phyloP scores from a whole-genome alignment of 2,797 vertebrate genomes.

The Clarias platycephalus region DNA sequence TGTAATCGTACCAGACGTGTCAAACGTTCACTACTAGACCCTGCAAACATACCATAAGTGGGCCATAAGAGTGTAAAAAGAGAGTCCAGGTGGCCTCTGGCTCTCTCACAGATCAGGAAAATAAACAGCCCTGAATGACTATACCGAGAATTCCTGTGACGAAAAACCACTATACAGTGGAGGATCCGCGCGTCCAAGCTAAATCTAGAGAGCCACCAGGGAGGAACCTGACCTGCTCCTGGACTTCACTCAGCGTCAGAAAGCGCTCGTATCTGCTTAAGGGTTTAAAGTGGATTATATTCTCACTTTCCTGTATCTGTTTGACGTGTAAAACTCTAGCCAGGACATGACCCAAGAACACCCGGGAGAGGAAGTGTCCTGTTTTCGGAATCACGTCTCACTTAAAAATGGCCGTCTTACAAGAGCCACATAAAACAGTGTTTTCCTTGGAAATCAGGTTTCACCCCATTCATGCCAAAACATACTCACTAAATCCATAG shows the following conservation, averaged over 20 bases:
- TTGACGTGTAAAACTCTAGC: conserved; percentile 12
- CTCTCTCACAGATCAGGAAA: conserved; percentile 49
- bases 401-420: conserved; percentile 45
- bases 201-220: conserved; percentile 30
- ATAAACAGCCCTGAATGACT: conserved; percentile 58
- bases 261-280: conserved; percentile 21
- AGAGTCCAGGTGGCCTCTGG: conserved; percentile 41
- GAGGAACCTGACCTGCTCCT: conserved; percentile 34
- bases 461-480: conserved; percentile 43
- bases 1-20: background rate
- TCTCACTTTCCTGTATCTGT: conserved; percentile 28
- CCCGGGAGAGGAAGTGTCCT: conserved; percentile 53
- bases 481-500: conserved; percentile 49
- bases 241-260: background rate
- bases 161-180: conserved; percentile 31
- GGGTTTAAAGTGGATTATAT: conserved; percentile 28
- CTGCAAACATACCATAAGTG: conserved; percentile 11
- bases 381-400: conserved; percentile 54
- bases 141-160: conserved; percentile 42
- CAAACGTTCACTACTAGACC: background rate
- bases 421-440: conserved; percentile 55
- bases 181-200: conserved; percentile 30
- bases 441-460: conserved; percentile 56
- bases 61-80: conserved; percentile 34
- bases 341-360: conserved; percentile 33